Percentiles rank a stretch among this genome's conserved stretches.
These are phyloP conservation scores for Cygnus atratus DNA, from an alignment of 2,113 vertebrate genomes.

Conservation along the genomic window DNA sequence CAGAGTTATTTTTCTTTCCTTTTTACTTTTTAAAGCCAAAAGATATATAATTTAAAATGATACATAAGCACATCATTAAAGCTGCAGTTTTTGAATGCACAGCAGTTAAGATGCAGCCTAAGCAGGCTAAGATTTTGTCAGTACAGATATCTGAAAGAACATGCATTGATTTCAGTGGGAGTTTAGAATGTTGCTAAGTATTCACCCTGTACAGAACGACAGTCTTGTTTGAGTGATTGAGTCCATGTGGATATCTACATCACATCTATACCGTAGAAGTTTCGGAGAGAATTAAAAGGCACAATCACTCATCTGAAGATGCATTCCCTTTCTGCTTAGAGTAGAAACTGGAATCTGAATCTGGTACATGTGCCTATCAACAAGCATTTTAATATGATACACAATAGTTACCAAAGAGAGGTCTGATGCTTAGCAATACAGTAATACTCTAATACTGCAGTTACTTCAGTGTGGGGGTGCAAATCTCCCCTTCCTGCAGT, in stretches of 20 bases:
- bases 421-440: neutral
- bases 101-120: neutral
- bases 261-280: neutral
- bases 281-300: neutral
- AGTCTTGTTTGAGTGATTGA: neutral
- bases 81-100: neutral
- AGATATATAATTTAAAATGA: neutral
- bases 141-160: neutral
- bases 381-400: neutral
- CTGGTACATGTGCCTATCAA: neutral
- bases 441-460: neutral
- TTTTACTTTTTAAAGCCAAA: neutral
- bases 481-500: neutral
- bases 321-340: neutral
- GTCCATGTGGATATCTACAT: neutral
- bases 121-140: neutral
- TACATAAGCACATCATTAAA: neutral
- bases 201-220: neutral
- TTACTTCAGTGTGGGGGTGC: neutral
- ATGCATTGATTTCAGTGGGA: neutral
- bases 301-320: neutral
- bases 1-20: neutral
- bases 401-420: neutral
- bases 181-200: neutral
- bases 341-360: neutral